Conservation (phyloP, 2,888 invertebrate genomes). For the Tipula vernalis region DNA sequence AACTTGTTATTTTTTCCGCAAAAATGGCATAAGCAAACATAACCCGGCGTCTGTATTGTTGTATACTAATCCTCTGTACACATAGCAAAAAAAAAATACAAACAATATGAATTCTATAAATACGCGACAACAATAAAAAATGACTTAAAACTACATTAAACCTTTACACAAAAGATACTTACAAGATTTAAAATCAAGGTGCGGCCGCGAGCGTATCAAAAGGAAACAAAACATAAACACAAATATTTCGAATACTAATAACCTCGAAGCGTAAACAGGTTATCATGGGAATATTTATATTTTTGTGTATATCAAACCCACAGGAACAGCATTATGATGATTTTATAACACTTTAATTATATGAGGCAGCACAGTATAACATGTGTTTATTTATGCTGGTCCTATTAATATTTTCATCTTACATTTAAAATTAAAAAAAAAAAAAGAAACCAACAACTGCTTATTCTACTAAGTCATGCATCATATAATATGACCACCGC, state of each 20-base stretch:
- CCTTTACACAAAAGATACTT: neutral
- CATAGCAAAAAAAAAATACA: no score
- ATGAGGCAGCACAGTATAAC: no score
- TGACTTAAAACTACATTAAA: neutral
- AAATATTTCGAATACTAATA: neutral
- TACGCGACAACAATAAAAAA: neutral
- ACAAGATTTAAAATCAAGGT: neutral
- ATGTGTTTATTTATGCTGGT: no score
- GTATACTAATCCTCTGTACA: no score
- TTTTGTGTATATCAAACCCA: neutral
- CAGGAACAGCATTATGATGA: neutral
- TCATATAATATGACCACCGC: neutral
- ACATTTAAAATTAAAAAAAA: neutral
- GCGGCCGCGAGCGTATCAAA: neutral
- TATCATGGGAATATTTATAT: neutral
- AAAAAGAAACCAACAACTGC: no score
- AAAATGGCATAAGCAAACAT: no score
- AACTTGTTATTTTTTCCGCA: no score
- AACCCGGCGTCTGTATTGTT: no score
- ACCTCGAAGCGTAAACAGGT: neutral
- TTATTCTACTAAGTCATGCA: neutral
- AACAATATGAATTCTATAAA: no score
- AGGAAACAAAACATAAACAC: neutral
- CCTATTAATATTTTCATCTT: neutral
- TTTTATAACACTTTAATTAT: no score